A percentile compares a stretch with the other conserved stretches of the same genome.
phyloP scores from a whole-genome alignment of 2,888 invertebrate genomes.

The Malacosoma neustria region DNA sequence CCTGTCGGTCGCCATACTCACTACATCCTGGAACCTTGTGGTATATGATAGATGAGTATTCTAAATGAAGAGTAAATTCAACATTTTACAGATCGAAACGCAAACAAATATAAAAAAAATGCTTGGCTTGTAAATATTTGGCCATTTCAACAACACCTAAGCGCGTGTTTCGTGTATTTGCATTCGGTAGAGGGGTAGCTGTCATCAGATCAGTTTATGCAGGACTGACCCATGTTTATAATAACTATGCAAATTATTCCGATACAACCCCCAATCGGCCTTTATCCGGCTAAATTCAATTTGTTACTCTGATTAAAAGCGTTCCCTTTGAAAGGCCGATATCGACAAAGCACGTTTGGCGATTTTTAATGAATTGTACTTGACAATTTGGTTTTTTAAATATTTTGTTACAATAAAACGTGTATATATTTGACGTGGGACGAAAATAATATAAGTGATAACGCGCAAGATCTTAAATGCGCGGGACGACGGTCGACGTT shows the following conservation, averaged over 20 bases:
- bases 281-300: slow-evolving; percentile 59
- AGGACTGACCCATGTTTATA: slow-evolving; percentile 69
- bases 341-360: slow-evolving; percentile 22
- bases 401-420: too few relatives aligned
- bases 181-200: slow-evolving; percentile 49
- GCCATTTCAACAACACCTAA: slow-evolving; percentile 24
- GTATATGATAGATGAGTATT: too few relatives aligned
- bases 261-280: slow-evolving; percentile 59
- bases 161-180: slow-evolving; percentile 35
- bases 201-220: slow-evolving; percentile 61
- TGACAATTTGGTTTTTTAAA: slow-evolving; percentile 8
- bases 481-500: too few relatives aligned
- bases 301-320: slow-evolving; percentile 67
- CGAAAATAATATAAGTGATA: too few relatives aligned
- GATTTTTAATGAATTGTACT: slow-evolving; percentile 25
- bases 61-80: too few relatives aligned
- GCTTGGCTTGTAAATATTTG: too few relatives aligned
- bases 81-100: too few relatives aligned
- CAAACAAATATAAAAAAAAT: too few relatives aligned
- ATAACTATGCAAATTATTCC: slow-evolving; percentile 72
- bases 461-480: slow-evolving; percentile 2
- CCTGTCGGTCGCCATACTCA: too few relatives aligned
- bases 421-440: too few relatives aligned
- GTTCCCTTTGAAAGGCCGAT: slow-evolving; percentile 48
- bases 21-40: too few relatives aligned